These are phyloP conservation scores for Cheumatopsyche charites DNA, from an alignment of 1,140 invertebrate genomes.

Conservation along the genomic window DNA sequence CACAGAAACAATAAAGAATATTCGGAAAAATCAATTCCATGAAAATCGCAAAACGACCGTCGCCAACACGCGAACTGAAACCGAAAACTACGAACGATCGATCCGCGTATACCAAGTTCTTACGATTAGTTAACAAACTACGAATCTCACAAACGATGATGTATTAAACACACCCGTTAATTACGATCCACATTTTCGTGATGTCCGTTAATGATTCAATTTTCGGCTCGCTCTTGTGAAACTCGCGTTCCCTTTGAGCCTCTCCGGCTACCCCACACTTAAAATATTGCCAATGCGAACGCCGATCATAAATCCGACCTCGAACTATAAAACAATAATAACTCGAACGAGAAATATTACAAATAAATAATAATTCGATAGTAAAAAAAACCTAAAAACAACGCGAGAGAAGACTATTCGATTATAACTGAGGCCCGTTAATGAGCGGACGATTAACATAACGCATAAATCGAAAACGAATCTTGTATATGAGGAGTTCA, in stretches of 20 bases:
- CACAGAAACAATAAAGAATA: too few species aligned
- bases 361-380: not conserved
- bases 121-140: not conserved
- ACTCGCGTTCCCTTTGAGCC: conserved; percentile 6
- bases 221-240: conserved; percentile 14
- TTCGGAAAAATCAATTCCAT: too few species aligned
- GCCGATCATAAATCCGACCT: conserved; percentile 37
- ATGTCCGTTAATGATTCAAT: conserved; percentile 45
- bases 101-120: too few species aligned
- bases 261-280: conserved; percentile 23
- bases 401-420: conserved; percentile 2
- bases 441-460: conserved; percentile 31
- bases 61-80: too few species aligned
- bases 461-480: too few species aligned
- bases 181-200: conserved; percentile 36
- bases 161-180: conserved; percentile 33
- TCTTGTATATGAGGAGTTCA: too few species aligned
- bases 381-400: not conserved
- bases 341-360: too few species aligned
- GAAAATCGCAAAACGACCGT: too few species aligned
- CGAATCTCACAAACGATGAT: not conserved
- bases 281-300: conserved; percentile 36
- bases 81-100: too few species aligned
- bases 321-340: too few species aligned
- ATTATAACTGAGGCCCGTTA: conserved; percentile 24